Conservation (phyloP, 2,797 vertebrate species). For the Megaceryle alcyon region DNA sequence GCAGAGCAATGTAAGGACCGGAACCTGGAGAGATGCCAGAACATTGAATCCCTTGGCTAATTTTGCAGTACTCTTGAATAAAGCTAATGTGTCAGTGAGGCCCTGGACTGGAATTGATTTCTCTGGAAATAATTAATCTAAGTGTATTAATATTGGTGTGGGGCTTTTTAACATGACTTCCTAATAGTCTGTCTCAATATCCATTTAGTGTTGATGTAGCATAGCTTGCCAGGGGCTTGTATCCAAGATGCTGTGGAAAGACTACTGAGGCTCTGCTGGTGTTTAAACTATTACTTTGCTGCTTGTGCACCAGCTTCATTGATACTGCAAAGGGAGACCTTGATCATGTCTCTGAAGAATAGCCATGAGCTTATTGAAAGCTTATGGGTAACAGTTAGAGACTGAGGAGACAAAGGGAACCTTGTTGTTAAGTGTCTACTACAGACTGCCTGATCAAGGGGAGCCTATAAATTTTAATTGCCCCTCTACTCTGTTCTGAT, state of each 20-base stretch:
- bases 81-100: background rate
- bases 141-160: slow-evolving; percentile 1
- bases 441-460: too few species aligned
- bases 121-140: slow-evolving; percentile 37
- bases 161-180: background rate
- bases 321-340: background rate
- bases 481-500: background rate
- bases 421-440: background rate
- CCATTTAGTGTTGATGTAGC: background rate
- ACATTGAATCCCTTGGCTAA: background rate
- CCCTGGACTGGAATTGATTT: slow-evolving; percentile 1
- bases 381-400: background rate
- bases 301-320: background rate
- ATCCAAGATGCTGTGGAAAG: background rate
- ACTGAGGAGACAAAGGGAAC: background rate
- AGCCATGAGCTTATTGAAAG: background rate
- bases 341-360: background rate
- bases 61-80: slow-evolving; percentile 9
- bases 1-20: background rate
- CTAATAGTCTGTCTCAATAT: background rate
- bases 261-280: background rate
- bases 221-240: background rate
- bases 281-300: background rate
- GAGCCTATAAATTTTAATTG: background rate
- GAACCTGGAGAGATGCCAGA: background rate